Evolutionary conservation across 2,797 vertebrate species (phyloP), one percentile per base, ranked within the genome.

Genomic region (Dermochelys coriacea): DNA sequence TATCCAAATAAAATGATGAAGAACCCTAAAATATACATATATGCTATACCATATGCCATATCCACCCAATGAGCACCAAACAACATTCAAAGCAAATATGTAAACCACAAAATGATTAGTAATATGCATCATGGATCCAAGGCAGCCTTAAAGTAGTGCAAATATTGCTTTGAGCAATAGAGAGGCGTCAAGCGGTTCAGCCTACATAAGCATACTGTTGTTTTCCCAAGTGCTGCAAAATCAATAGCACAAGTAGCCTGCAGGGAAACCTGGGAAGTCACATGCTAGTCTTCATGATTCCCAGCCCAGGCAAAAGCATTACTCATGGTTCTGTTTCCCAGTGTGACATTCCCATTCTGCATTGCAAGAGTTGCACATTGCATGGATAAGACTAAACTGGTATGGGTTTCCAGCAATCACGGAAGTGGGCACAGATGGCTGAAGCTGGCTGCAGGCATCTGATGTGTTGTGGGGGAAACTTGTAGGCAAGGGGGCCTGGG

Each of bases 181-280:
- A 71, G 6, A 41, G 93, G 94, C 89, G 71, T 11, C 15, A 91
- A 87, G 25, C 6, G 57, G 31, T n/a, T 86, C 21, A 80, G 7
- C 0, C 3, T 1, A 41, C 51, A 5, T 74, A 84, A 87, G 14
- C 45, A 68, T 79, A 45, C 2, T 80, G 8, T 74, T 74, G 61
- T 74, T 45, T 25, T 27, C 68, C 23, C 68, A 41, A 45, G 71
- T 75, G 41, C 71, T 75, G 11, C 6, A 15, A 21, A 75, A 45
- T 27, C 71, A 75, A 47, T 45, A 75, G 14, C 8, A 18, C 71
- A 92, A 89, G 11, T 37, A 54, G 55, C 21, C 81, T 93, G 8
- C 29, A 18, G 75, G n/a, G 57, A 84, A 93, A 86, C 45, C 85
- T 45, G 21, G 87, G 52, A 89, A 88, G 21, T 12, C 86, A 16